phyloP scores from a whole-genome alignment of 2,797 vertebrate species.

The Champsocephalus gunnari region DNA sequence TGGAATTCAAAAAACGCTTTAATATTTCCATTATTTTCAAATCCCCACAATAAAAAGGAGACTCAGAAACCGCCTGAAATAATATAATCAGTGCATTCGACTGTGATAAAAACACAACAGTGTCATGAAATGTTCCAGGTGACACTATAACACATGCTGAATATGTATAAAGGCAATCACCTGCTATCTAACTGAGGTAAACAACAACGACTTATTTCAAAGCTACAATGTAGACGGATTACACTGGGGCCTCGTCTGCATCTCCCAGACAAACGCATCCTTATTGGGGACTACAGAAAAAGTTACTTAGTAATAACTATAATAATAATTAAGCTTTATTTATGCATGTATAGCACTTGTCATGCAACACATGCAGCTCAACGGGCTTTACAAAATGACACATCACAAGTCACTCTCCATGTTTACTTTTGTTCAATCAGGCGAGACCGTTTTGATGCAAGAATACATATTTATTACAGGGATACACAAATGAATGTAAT shows the following conservation, averaged over 20 bases:
- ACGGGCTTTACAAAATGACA: too few relatives aligned
- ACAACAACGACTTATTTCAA: conserved; percentile 14
- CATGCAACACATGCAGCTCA: too few relatives aligned
- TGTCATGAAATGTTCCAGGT: conserved; percentile 2
- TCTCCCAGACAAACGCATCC: not conserved
- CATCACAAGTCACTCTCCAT: not conserved
- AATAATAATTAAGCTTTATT: too few relatives aligned
- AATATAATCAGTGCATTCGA: conserved; percentile 14
- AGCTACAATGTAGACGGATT: conserved; percentile 2
- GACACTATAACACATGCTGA: not conserved
- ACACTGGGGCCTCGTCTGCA: not conserved
- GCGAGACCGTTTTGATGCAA: too few relatives aligned
- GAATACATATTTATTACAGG: too few relatives aligned
- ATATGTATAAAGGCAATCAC: conserved; percentile 32
- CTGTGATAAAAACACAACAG: not conserved
- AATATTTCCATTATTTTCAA: not conserved
- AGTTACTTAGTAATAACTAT: too few relatives aligned
- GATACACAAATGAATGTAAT: too few relatives aligned
- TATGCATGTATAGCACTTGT: too few relatives aligned
- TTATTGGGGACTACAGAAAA: not conserved
- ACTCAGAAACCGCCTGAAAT: not conserved
- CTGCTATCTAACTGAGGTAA: conserved; percentile 3
- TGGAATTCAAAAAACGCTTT: not conserved
- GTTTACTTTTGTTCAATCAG: not conserved
- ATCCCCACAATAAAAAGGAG: not conserved